Percentiles rank a stretch among this genome's conserved stretches.
phyloP scores from a whole-genome alignment of 53 echinoderm and acorn worm species.

The Antedon mediterranea region DNA sequence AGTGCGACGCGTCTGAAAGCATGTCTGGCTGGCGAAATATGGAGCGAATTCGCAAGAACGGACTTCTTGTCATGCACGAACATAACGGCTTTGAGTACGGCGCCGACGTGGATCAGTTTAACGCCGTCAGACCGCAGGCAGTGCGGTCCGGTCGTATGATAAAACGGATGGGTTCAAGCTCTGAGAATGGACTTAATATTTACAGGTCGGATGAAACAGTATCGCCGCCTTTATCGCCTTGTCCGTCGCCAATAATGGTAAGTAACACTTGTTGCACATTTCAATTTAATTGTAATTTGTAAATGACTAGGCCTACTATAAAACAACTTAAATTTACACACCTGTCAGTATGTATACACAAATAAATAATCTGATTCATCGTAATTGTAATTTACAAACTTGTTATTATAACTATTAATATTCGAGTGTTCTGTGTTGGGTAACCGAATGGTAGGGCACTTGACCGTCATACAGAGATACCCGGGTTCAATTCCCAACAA shows the following conservation, averaged over 20 bases:
- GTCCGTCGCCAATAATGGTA: not conserved
- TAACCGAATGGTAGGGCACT: too few relatives aligned
- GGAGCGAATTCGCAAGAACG: not conserved
- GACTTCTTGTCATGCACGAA: not conserved
- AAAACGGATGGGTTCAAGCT: not conserved
- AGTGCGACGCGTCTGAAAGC: not conserved
- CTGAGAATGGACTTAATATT: not conserved
- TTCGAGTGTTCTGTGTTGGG: too few relatives aligned
- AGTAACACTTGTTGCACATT: too few relatives aligned
- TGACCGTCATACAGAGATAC: too few relatives aligned
- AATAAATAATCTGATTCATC: too few relatives aligned
- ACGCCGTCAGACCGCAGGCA: not conserved
- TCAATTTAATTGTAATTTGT: too few relatives aligned
- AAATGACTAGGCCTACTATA: too few relatives aligned
- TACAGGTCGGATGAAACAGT: not conserved
- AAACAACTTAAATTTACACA: too few relatives aligned
- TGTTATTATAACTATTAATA: too few relatives aligned
- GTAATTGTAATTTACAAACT: too few relatives aligned
- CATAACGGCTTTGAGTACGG: not conserved
- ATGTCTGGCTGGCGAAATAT: not conserved
- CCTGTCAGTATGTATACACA: too few relatives aligned
- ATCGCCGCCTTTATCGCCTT: not conserved
- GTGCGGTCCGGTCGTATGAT: not conserved
- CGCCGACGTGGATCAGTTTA: not conserved
- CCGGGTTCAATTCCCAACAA: too few relatives aligned